Evolutionary conservation across 2,113 vertebrate species (phyloP).

Genomic region (Trichechus manatus): DNA sequence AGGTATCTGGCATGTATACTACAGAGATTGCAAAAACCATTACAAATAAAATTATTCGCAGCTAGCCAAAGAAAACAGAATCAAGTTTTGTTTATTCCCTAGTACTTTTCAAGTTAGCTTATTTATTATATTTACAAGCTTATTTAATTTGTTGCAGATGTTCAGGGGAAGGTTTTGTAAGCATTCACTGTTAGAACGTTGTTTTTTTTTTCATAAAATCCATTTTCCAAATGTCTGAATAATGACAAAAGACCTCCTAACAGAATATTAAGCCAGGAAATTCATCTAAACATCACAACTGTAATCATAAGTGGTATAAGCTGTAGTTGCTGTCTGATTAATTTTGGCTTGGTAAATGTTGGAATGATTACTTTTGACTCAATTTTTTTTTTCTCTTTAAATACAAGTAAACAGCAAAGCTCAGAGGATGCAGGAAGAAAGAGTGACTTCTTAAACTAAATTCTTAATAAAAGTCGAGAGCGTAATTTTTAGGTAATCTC

Average conservation of each 20-base stretch:
- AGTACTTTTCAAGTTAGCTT: conserved; percentile 30
- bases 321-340: conserved; percentile 75
- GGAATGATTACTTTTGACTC: conserved; percentile 71
- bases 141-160: conserved; percentile 73
- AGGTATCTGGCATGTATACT: conserved; percentile 70
- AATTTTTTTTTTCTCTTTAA: conserved; percentile 40
- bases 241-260: conserved; percentile 77
- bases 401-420: conserved; percentile 37
- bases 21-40: conserved; percentile 87
- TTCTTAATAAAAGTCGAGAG: conserved; percentile 61
- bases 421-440: not conserved
- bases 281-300: conserved; percentile 79
- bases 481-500: conserved; percentile 57
- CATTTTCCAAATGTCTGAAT: conserved; percentile 80
- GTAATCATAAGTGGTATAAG: conserved; percentile 72
- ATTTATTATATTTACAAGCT: conserved; percentile 59
- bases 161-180: conserved; percentile 67
- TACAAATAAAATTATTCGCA: conserved; percentile 90
- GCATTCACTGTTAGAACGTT: conserved; percentile 44
- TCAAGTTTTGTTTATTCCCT: conserved; percentile 84
- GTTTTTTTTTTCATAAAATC: conserved; percentile 72
- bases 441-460: conserved; percentile 64
- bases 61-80: conserved; percentile 86
- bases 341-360: conserved; percentile 75
- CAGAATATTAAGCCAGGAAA: conserved; percentile 80